Evolutionary conservation across 2,888 invertebrate genomes (phyloP).

Genomic region (Rhorus exstirpatorius): DNA sequence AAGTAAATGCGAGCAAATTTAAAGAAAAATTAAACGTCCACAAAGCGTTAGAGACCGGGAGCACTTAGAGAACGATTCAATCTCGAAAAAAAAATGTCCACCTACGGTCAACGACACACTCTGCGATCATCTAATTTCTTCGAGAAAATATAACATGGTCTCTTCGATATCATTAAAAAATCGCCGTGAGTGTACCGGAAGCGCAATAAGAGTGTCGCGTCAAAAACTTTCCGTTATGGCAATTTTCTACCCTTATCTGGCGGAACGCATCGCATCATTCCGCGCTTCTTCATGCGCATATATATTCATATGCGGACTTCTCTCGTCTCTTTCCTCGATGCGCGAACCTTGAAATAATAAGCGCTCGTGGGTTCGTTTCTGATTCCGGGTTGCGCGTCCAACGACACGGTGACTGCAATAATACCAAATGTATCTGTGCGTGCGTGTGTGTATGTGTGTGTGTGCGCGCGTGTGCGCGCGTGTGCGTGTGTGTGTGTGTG

Average conservation of each 20-base stretch:
- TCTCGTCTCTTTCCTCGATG: constrained; percentile 54
- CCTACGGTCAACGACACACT: constrained; percentile 66
- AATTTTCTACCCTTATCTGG: constrained; percentile 76
- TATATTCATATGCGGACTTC: constrained; percentile 75
- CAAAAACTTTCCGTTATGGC: constrained; percentile 58
- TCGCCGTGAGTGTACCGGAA: constrained; percentile 63
- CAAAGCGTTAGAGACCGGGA: constrained; percentile 56
- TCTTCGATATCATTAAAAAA: constrained; percentile 70
- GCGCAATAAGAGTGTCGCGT: constrained; percentile 55
- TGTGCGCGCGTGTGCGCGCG: background rate
- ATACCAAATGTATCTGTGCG: constrained; percentile 1
- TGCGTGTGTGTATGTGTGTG: background rate
- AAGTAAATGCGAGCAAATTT: constrained; percentile 58
- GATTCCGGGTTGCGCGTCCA: constrained; percentile 77
- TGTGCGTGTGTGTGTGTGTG: background rate
- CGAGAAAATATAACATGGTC: constrained; percentile 40
- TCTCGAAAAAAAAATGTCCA: constrained; percentile 37
- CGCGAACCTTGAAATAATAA: constrained; percentile 82
- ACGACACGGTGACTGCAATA: constrained; percentile 38
- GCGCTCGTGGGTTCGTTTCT: constrained; percentile 75
- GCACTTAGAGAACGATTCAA: constrained; percentile 53
- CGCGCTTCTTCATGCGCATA: constrained; percentile 53
- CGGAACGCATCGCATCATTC: constrained; percentile 78
- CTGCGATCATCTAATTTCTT: constrained; percentile 55
- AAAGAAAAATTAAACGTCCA: constrained; percentile 47